Base-by-base conservation (phyloP, 2,797 vertebrate species). In the Momotus momota region DNA sequence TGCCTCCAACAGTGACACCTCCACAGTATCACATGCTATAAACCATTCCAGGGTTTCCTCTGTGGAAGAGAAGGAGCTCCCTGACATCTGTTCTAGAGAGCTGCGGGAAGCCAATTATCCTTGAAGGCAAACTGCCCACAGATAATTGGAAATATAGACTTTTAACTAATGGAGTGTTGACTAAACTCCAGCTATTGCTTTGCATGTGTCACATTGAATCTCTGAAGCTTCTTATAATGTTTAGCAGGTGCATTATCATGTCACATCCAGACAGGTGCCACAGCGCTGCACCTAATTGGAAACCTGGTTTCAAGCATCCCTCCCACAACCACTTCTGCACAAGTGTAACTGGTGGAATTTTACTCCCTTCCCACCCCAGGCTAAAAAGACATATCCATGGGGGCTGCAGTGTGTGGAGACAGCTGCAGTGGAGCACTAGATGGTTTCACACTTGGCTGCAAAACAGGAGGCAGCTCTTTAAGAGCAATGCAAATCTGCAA, bases 111-210 rank as follows among this genome's bases (percentile, higher is more conserved):
- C 97, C 97, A 96, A 96, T 96, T 96, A 97, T 96, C 87, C 89
- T 91, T 92, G 88, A 91, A 96, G 95, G 90, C 83, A 93, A 96
- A 96, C 85, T 35, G 70, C 93, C 94, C 52, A 0, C 88, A 90
- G 90, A 83, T 95, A 97, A 97, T 96, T 96, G 95, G 97, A 94
- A 97, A 93, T 96, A 96, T 41, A 96, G 96, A 96, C 94, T 97
- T 97, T 93, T 90, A 97, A 94, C 58, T 92, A 94, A 97, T 78
- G 90, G 95, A 95, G 67, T 95, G 96, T 97, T 97, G 96, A 86
- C 94, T 86, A 88, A 96, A 91, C 87, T 84, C 82, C 91, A 90
- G 83, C 77, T 94, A 92, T 83, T 87, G 67, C 93, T 92, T 92
- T 9, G 0, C 81, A 52, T 57, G 86, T 95, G 95, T 96, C 93